Conservation (phyloP, 1,140 invertebrate species). For the Pemphigus obesinymphae region DNA sequence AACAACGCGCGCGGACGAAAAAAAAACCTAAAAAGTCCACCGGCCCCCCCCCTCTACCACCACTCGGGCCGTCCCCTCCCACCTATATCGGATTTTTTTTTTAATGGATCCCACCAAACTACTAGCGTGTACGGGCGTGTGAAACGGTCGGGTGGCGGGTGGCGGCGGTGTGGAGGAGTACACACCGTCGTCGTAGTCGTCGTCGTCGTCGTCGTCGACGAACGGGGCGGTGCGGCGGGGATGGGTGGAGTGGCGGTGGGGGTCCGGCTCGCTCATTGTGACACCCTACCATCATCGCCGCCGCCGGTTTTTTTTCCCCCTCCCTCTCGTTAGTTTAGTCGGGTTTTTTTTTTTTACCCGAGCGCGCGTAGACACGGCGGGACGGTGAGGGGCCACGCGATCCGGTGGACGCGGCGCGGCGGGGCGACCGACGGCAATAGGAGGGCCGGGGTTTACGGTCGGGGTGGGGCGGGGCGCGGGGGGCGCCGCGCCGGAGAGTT, state of each 20-base stretch:
- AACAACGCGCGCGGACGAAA: slow-evolving; percentile 38
- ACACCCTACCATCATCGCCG: slow-evolving; percentile 33
- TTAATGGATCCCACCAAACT: neutral
- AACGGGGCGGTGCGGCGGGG: neutral
- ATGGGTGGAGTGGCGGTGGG: neutral
- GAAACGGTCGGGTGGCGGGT: neutral
- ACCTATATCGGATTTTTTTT: slow-evolving; percentile 18
- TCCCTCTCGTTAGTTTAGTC: too few relatives aligned
- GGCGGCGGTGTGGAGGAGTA: neutral
- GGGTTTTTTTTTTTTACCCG: slow-evolving; percentile 6
- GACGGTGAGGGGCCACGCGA: neutral
- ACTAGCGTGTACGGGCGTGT: too few relatives aligned
- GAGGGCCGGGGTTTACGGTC: neutral
- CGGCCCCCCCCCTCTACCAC: neutral
- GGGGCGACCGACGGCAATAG: too few relatives aligned
- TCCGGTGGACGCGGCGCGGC: neutral
- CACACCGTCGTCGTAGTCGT: too few relatives aligned
- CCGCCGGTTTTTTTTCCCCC: slow-evolving; percentile 11
- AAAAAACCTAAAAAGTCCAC: slow-evolving; percentile 1
- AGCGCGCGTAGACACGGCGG: neutral
- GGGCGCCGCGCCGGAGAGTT: neutral
- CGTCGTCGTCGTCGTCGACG: neutral
- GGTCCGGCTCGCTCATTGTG: slow-evolving; percentile 40
- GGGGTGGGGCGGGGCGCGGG: neutral
- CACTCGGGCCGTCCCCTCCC: neutral